Evolutionary conservation across 1,140 invertebrate genomes (phyloP).

Genomic region (Ceratosolen solmsi): DNA sequence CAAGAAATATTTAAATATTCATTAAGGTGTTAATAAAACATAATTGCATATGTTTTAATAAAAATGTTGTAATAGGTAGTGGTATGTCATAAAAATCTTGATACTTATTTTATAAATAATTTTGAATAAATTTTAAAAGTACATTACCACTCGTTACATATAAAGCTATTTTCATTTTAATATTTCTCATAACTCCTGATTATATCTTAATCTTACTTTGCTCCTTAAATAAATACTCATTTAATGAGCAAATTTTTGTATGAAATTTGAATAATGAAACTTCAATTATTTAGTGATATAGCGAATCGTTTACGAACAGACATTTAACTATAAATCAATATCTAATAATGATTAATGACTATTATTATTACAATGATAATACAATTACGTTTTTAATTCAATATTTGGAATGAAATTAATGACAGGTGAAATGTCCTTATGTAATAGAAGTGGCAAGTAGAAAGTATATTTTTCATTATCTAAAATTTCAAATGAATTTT

Average conservation of each 20-base stretch:
- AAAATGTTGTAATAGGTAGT: not conserved
- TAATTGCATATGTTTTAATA: not conserved
- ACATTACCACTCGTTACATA: not conserved
- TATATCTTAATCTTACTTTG: not conserved
- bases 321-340: not conserved
- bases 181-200: not conserved
- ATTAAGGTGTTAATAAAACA: not conserved
- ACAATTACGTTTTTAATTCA: too few species aligned
- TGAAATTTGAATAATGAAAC: not conserved
- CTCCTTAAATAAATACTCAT: not conserved
- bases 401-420: too few species aligned
- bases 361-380: too few species aligned
- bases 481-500: too few species aligned
- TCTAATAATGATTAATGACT: not conserved
- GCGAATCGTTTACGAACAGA: not conserved
- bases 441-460: too few species aligned
- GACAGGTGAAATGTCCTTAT: too few species aligned
- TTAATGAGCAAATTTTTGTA: too few species aligned
- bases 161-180: not conserved
- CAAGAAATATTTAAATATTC: not conserved
- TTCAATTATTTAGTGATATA: not conserved
- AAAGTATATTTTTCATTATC: too few species aligned
- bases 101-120: not conserved
- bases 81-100: not conserved
- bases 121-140: not conserved